Base-by-base conservation (phyloP, 2,888 invertebrate genomes). In the Drosophila heteroneura region DNA sequence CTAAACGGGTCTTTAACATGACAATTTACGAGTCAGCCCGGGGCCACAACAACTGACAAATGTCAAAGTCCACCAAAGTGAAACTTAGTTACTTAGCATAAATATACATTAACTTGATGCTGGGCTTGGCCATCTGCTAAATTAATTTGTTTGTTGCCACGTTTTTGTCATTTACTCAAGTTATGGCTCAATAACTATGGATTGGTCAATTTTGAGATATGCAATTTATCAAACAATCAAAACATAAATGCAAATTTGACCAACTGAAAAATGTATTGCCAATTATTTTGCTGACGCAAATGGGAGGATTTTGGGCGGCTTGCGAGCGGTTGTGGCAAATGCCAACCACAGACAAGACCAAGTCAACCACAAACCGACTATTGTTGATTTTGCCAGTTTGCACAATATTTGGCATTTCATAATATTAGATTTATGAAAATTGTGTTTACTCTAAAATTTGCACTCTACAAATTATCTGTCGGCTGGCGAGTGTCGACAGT, bases 201-300 rank as follows among this genome's bases (percentile, higher is more conserved):
- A 44, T 30, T 22, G 30, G 16, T 1, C 16, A n/a, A n/a, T 26
- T 14, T 35, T 19, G 35, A 16, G 26, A 65, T 60, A 32, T 66
- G 56, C 41, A 30, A 47, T 30, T 30, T 9, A 16, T n/a, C 52
- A n/a, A 52, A 12, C 10, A 30, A n/a, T 52, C n/a, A 30, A 30
- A 52, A 30, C 10, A 1, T 54, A 12, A 14, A 10, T 12, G 16
- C 22, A 32, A 16, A 44, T 22, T 41, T 22, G 28, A 26, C 39
- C 47, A 44, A 62, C 62, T 68, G 33, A 16, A 47, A 41, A 70
- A 59, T 32, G 16, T 47, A 57, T 66, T 69, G 41, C 28, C 60
- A 74, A 76, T 76, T 84, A 70, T 83, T 84, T 65, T 83, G 79
- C 79, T 66, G 73, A 70, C 64, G 62, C 66, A 71, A 39, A 39